Conservation (phyloP, 2,113 vertebrate genomes). For the Machaerirhynchus nigripectus region DNA sequence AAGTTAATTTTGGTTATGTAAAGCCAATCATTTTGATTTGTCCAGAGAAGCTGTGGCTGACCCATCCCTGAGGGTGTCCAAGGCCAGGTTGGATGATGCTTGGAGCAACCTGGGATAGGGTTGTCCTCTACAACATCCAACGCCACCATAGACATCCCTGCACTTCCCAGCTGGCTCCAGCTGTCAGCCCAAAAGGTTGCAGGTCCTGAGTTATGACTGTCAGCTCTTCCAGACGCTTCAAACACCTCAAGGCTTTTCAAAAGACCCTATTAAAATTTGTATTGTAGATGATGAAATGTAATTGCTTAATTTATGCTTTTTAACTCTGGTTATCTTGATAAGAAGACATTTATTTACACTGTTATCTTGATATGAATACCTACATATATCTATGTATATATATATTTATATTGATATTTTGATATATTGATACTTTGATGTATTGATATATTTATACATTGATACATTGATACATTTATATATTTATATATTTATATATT, state of each 20-base stretch:
- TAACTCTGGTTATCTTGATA: not conserved
- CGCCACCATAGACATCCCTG: rapidly evolving
- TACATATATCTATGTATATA: too few relatives aligned
- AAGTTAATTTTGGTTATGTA: not conserved
- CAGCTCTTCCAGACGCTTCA: not conserved
- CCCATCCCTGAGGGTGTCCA: not conserved
- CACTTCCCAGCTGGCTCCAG: not conserved
- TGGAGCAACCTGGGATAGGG: rapidly evolving
- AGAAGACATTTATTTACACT: not conserved
- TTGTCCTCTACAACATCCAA: not conserved
- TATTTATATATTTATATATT: too few relatives aligned
- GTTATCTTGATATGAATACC: too few relatives aligned
- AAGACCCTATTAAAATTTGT: not conserved
- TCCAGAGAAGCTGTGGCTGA: not conserved
- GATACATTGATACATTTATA: too few relatives aligned
- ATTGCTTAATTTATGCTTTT: not conserved
- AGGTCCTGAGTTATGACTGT: not conserved
- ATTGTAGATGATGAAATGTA: not conserved
- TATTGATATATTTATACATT: not conserved
- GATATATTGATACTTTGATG: not conserved
- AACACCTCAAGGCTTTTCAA: not conserved
- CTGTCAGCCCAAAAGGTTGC: not conserved
- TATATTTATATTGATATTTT: too few relatives aligned
- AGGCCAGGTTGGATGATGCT: rapidly evolving
- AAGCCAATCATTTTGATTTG: not conserved